These are phyloP conservation scores for Trypoxylus dichotomus DNA, from an alignment of 1,140 invertebrate genomes.

Conservation along the genomic window DNA sequence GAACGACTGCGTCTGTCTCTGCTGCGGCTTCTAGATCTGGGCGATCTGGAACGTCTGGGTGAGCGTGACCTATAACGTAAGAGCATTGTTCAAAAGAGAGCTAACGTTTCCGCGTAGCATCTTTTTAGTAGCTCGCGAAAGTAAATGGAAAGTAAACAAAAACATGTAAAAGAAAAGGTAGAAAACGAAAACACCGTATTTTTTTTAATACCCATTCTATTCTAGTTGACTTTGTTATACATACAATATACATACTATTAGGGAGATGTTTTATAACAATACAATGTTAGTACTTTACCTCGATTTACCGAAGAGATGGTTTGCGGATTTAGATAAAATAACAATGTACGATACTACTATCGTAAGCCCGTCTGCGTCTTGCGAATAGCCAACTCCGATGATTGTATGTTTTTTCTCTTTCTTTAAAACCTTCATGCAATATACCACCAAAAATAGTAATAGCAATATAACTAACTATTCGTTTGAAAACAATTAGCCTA, in stretches of 20 bases:
- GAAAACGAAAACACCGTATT: not conserved
- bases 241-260: not conserved
- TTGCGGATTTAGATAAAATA: not conserved
- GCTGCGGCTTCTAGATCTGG: conserved; percentile 56
- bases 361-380: too few species aligned
- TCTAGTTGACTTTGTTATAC: not conserved
- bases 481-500: too few species aligned
- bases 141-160: not conserved
- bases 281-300: not conserved
- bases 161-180: not conserved
- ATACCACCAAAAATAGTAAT: too few species aligned
- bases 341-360: not conserved
- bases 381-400: too few species aligned
- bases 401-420: too few species aligned
- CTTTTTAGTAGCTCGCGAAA: not conserved
- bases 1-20: conserved; percentile 56
- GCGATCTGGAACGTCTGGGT: conserved; percentile 55
- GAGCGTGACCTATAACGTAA: conserved; percentile 57
- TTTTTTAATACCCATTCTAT: not conserved
- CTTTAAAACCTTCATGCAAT: too few species aligned
- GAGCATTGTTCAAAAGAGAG: conserved; percentile 29
- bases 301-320: not conserved
- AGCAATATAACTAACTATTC: too few species aligned
- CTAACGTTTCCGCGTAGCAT: not conserved
- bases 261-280: not conserved